Base-by-base conservation (phyloP, 2,888 invertebrate species). In the Linyphia triangularis region DNA sequence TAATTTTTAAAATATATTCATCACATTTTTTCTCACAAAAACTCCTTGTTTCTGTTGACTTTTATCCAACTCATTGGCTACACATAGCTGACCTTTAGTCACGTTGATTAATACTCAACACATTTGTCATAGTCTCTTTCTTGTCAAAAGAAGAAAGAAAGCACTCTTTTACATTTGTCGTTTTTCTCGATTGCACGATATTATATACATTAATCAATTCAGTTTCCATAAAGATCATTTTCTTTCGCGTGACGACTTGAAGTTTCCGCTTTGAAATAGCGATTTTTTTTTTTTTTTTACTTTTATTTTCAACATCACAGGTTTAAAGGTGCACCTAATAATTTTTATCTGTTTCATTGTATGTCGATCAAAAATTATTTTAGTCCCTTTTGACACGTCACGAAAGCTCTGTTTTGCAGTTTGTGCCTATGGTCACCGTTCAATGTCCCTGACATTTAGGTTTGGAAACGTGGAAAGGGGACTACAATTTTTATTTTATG, bases 281-380 rank as follows among this genome's bases (percentile, higher is more conserved):
- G 24, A 30, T 10, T 37, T 75, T 57, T 67, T 33, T 24, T 5
- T 40, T 40, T 3, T 59, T 33, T 33, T 26, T 37, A 73, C n/a
- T 77, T 77, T 61, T 61, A 57, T 59, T 73, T 57, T 59, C 57
- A 9, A 13, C 37, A 40, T 24, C 37, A 61, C 37, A 51, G 51
- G 51, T 51, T 51, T 51, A 51, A 51, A n/a, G 51, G 51, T 51
- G 16, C 51, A n/a, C 51, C n/a, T 51, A 51, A 51, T n/a, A n/a
- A n/a, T n/a, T 51, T 51, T 51, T 51, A 51, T 51, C 51, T 51
- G 51, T 77, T 61, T n/a, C 40, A 19, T 63, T 37, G 24, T 37
- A 61, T 59, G 77, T 77, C 77, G 61, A 77, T 77, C 77, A 77
- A 77, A 75, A 77, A 75, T 77, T 61, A 77, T 77, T 77, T 61